A percentile compares a stretch with the other conserved stretches of the same genome.
These are phyloP conservation scores for Polydrusus pterygomalis DNA, from an alignment of 2,888 invertebrate species.

Conservation along the genomic window DNA sequence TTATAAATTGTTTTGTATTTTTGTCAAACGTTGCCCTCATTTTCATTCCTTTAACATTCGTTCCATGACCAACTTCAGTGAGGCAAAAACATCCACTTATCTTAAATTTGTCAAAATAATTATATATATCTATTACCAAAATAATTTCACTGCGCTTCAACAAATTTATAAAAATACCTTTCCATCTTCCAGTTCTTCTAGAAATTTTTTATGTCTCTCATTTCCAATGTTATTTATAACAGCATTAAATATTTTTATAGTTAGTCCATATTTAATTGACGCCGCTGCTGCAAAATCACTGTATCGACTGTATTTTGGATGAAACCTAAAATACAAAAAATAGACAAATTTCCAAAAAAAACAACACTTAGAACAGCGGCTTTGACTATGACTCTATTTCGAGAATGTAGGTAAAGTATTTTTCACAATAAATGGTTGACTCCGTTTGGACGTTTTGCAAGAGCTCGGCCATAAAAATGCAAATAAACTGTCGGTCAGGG, in stretches of 20 bases:
- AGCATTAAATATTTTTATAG: constrained; percentile 35
- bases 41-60: constrained; percentile 90
- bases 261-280: constrained; percentile 31
- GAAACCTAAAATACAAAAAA: constrained; percentile 30
- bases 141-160: too few relatives aligned
- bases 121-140: too few relatives aligned
- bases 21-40: constrained; percentile 89
- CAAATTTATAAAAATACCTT: constrained; percentile 19
- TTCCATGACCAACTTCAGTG: constrained; percentile 94
- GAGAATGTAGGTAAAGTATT: too few relatives aligned
- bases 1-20: constrained; percentile 81
- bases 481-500: too few relatives aligned
- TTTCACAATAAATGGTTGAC: too few relatives aligned
- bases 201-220: constrained; percentile 32
- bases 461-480: too few relatives aligned
- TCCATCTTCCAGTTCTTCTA: constrained; percentile 34
- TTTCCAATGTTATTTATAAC: constrained; percentile 37
- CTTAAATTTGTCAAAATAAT: constrained; percentile 64
- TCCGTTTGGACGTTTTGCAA: too few relatives aligned
- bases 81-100: constrained; percentile 86
- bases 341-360: too few relatives aligned
- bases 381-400: too few relatives aligned
- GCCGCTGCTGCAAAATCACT: constrained; percentile 33
- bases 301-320: constrained; percentile 21
- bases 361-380: too few relatives aligned